Evolutionary conservation across 2,888 invertebrate genomes (phyloP), one percentile per base, ranked within the genome.

Genomic region (Trimorus sp.): DNA sequence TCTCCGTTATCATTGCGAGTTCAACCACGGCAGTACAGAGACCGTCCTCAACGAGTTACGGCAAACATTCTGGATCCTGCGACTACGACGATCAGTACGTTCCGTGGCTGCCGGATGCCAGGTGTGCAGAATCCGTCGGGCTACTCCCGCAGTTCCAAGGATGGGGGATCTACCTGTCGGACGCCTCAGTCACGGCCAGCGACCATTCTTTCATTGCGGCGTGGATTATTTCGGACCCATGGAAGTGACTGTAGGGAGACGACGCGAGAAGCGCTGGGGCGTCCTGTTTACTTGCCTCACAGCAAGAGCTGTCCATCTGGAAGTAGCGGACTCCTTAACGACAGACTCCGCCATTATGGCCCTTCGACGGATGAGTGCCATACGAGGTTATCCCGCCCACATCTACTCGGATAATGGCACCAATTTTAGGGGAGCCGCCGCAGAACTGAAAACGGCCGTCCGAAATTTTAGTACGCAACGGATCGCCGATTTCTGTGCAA

Each of bases 231-330:
- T 26, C 26, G 26, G 26, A 1, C 26, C 26, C 26, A 26, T 26
- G 81, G 12, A 42, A 8, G 83, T 85, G 0, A 75, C 74, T 0
- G 68, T 85, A 0, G 82, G 83, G 0, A 36, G 83, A 54, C 59
- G 80, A 8, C 48, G 54, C 1, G 86, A 86, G 81, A 86, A 85
- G 54, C 85, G 26, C 4, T 26, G 26, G 26, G 26, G 26, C 26
- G 26, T 26, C 26, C 4, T 26, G 4, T 26, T 26, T 54, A 86
- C 84, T 0, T 86, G 84, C 45, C 51, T 85, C 0, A 85, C 83
- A 0, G 77, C 80, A 6, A 63, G 85, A 16, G 85, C 83, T 0
- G 68, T 86, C 0, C 84, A 85, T 40, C 9, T 85, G 0, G 84
- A 85, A 38, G 8, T 85, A 7, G 84, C 77, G 5, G 14, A 49